These are phyloP conservation scores for Podocnemis expansa DNA, from an alignment of 2,113 vertebrate genomes.

Conservation along the genomic window DNA sequence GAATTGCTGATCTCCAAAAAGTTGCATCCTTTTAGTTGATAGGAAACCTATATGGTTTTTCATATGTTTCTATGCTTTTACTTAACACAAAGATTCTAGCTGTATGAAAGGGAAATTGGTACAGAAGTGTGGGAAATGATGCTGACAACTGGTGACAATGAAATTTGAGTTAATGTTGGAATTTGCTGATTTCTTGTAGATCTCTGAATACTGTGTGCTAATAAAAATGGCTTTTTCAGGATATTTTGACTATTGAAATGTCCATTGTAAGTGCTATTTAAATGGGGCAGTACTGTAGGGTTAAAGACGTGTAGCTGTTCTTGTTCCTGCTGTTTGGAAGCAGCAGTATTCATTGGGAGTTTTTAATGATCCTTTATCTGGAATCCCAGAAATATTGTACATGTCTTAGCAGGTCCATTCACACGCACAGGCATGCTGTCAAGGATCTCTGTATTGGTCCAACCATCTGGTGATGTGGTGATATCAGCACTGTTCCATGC, in stretches of 20 bases:
- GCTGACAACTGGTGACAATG: neutral
- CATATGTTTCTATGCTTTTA: constrained; percentile 24
- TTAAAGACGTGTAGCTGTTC: neutral
- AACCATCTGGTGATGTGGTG: neutral
- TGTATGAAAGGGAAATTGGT: neutral
- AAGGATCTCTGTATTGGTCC: neutral
- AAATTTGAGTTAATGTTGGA: constrained; percentile 39
- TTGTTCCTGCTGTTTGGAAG: neutral
- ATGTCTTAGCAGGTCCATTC: fast-evolving
- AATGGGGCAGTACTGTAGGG: fast-evolving
- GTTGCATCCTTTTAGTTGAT: neutral
- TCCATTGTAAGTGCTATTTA: fast-evolving
- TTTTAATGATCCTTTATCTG: fast-evolving
- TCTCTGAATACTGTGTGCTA: constrained; percentile 42
- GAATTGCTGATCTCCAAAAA: constrained; percentile 22
- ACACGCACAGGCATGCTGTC: fast-evolving
- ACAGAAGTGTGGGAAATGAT: neutral
- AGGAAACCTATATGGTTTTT: constrained; percentile 8
- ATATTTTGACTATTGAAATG: neutral
- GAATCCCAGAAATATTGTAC: neutral
- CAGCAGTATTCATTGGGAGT: neutral
- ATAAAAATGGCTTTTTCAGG: constrained; percentile 26
- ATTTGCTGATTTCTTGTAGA: constrained; percentile 17
- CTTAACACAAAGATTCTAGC: constrained; percentile 42
- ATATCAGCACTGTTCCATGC: fast-evolving